Percentiles rank a stretch among this genome's conserved stretches.
Evolutionary conservation across 2,113 vertebrate genomes (phyloP).

Genomic region (Suncus etruscus): DNA sequence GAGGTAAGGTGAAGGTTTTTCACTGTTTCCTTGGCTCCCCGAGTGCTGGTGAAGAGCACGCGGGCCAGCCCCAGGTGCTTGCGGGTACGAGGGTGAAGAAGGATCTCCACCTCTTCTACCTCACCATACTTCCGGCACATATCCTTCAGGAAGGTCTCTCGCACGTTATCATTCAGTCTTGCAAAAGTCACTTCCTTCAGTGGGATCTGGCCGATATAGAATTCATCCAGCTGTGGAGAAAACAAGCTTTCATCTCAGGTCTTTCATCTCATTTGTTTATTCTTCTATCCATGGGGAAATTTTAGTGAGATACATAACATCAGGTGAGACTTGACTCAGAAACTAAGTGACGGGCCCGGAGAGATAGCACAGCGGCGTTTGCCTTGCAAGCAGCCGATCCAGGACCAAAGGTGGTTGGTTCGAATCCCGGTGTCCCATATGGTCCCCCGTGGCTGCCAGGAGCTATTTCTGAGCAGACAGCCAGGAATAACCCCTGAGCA

Average conservation of each 20-base stretch:
- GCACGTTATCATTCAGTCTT: constrained; percentile 95
- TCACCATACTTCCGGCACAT: constrained; percentile 97
- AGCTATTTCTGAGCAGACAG: too few species aligned
- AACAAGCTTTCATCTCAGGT: constrained; percentile 35
- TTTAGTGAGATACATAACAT: constrained; percentile 26
- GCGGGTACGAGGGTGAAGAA: constrained; percentile 94
- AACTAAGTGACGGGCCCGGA: not conserved
- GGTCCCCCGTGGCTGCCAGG: too few species aligned
- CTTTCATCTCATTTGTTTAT: not conserved
- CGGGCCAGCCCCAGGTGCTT: constrained; percentile 95
- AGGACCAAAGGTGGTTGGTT: too few species aligned
- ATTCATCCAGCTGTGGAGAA: constrained; percentile 92
- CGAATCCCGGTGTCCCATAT: too few species aligned
- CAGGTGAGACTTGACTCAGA: not conserved
- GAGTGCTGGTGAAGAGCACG: constrained; percentile 94
- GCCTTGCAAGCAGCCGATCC: too few species aligned
- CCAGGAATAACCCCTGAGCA: too few species aligned
- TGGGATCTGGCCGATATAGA: constrained; percentile 95
- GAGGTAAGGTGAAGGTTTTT: constrained; percentile 95
- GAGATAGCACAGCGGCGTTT: too few species aligned
- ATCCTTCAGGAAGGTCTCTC: constrained; percentile 94
- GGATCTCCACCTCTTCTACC: constrained; percentile 96
- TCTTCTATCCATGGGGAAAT: constrained; percentile 10
- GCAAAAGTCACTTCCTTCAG: constrained; percentile 97
- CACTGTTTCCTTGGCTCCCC: constrained; percentile 95